Evolutionary conservation across 2,888 invertebrate species (phyloP), one percentile per base, ranked within the genome.

Genomic region (Apamea anceps): DNA sequence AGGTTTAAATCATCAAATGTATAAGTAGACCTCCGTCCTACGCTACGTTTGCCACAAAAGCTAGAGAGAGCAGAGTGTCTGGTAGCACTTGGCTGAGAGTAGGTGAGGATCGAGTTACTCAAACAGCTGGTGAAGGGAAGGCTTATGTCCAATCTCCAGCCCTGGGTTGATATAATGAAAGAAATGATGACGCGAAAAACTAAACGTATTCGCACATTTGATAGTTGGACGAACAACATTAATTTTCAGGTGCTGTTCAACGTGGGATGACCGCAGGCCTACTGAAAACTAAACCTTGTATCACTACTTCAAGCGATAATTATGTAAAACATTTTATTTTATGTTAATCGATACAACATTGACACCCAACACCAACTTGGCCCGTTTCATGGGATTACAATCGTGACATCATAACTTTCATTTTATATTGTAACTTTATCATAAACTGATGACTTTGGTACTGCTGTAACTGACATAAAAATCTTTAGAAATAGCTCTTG

Each of bases 381-480:
- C 48, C 84, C 76, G 80, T 88, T 85, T 86, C 78, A 85, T 82
- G 70, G 82, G 66, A 86, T 88, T 79, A 85, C 85, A 87, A 81
- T 87, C 68, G 67, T 80, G 84, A 68, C 86, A 79, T 90, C 88
- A 89, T 90, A 89, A 90, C 87, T 87, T 90, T 84, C 77, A 91
- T 87, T 87, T 90, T 91, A 88, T 91, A 90, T 85, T 90, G 88
- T 90, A 91, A 93, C 92, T 91, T 91, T 92, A 92, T 91, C 90
- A 92, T 93, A 93, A 93, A 93, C 91, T 91, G 90, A 93, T 92
- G 92, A 92, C 93, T 93, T 91, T 91, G 92, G 92, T 91, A 93
- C 91, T 92, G 93, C 89, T 93, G 91, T 92, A 94, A 94, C 91
- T 92, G 92, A 90, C 94, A 95, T 94, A 95, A 95, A 92, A 95